Percentiles rank a stretch among this genome's conserved stretches.
phyloP scores from a whole-genome alignment of 1,140 invertebrate species.

The Octopus bimaculoides region DNA sequence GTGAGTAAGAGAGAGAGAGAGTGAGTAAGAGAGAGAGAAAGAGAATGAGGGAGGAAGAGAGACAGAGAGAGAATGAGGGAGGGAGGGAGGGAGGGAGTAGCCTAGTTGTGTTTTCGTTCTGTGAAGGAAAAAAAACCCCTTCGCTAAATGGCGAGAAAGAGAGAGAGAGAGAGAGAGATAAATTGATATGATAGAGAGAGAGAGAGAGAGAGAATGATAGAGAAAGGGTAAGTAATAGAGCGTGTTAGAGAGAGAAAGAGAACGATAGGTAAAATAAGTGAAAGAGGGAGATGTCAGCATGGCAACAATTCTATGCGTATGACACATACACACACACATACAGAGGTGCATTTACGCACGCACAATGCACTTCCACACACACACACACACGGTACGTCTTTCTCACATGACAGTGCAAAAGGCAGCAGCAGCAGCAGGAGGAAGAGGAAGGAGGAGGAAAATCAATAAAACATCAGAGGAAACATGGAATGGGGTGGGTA shows the following conservation, averaged over 20 bases:
- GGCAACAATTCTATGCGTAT: too few species aligned
- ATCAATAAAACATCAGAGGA: background rate
- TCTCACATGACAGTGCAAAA: background rate
- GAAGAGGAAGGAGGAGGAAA: background rate
- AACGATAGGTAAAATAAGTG: too few species aligned
- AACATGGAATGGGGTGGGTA: background rate
- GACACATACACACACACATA: too few species aligned
- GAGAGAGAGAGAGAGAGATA: conserved; percentile 1
- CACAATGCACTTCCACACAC: too few species aligned
- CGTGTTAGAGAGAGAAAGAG: too few species aligned
- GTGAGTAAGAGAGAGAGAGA: conserved; percentile 12
- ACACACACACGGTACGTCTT: too few species aligned
- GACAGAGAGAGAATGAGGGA: conserved; percentile 15
- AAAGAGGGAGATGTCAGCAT: too few species aligned
- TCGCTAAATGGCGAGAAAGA: conserved; percentile 15
- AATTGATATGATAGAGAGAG: background rate
- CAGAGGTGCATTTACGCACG: too few species aligned
- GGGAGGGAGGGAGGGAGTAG: conserved; percentile 14
- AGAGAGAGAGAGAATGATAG: background rate
- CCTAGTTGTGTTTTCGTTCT: too few species aligned
- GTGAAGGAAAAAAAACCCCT: too few species aligned
- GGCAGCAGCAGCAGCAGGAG: background rate
- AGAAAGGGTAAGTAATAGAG: too few species aligned
- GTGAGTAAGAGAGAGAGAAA: background rate
- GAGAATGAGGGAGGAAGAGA: conserved; percentile 3